These are phyloP conservation scores for Lycodopsis pacificus DNA, from an alignment of 2,797 vertebrate genomes.

Conservation along the genomic window DNA sequence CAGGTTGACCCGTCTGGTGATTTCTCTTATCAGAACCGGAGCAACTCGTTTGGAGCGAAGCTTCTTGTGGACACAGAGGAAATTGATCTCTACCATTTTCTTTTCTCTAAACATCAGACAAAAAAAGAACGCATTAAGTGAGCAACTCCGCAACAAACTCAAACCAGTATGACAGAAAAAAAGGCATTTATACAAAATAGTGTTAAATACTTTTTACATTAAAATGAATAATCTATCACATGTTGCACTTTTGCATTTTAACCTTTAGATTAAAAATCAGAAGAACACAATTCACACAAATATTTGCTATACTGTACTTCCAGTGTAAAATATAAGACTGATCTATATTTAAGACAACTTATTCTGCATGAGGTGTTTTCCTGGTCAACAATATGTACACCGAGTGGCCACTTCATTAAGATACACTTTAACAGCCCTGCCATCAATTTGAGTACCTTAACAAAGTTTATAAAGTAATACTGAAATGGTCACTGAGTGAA, in stretches of 20 bases:
- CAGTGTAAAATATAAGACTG: background rate
- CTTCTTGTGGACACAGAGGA: conserved; percentile 99
- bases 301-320: background rate
- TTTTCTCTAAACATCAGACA: conserved; percentile 86
- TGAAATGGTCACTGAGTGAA: background rate
- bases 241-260: background rate
- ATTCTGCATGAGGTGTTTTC: background rate
- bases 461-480: background rate
- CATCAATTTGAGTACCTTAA: background rate
- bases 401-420: background rate
- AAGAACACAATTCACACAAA: background rate
- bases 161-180: too few species aligned
- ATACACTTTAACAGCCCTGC: background rate
- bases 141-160: background rate
- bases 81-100: conserved; percentile 99
- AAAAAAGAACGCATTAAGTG: background rate
- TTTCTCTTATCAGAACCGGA: conserved; percentile 96
- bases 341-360: background rate
- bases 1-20: conserved; percentile 95
- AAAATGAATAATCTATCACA: background rate
- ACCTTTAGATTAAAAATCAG: background rate
- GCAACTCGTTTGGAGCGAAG: conserved; percentile 96
- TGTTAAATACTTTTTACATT: background rate
- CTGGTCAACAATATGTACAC: background rate
- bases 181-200: background rate